Conservation (phyloP, 1,140 invertebrate species). For the Venturia canescens region DNA sequence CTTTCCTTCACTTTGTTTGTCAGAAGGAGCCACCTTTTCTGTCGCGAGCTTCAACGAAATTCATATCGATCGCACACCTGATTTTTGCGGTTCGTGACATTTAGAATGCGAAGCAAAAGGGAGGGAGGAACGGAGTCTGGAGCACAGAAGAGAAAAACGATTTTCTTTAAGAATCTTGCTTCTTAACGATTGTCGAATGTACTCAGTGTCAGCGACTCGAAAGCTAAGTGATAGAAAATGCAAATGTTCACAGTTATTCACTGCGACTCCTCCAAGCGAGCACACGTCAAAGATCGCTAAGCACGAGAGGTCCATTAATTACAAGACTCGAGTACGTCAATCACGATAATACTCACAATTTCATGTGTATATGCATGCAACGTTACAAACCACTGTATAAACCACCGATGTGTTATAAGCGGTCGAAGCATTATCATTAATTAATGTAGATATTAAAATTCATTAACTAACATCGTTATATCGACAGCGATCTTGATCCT, state of each 20-base stretch:
- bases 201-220: background rate
- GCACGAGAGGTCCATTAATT: slow-evolving; percentile 33
- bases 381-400: background rate
- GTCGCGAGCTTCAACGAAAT: too few species aligned
- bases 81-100: slow-evolving; percentile 43
- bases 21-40: too few species aligned
- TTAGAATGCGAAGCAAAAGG: slow-evolving; percentile 18
- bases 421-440: slow-evolving; percentile 52
- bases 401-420: slow-evolving; percentile 40
- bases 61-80: slow-evolving; percentile 11
- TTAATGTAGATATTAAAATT: slow-evolving; percentile 57
- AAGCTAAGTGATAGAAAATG: background rate
- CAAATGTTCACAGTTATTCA: slow-evolving; percentile 1
- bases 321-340: background rate
- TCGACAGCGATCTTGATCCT: slow-evolving; percentile 49
- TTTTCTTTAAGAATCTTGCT: slow-evolving; percentile 7
- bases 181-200: background rate
- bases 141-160: background rate
- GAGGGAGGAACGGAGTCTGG: too few species aligned
- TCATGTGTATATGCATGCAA: background rate
- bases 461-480: slow-evolving; percentile 51
- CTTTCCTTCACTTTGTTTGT: too few species aligned
- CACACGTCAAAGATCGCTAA: background rate
- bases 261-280: background rate
- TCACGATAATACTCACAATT: background rate